Evolutionary conservation across 2,888 invertebrate species (phyloP).

Genomic region (Athalia circularis): DNA sequence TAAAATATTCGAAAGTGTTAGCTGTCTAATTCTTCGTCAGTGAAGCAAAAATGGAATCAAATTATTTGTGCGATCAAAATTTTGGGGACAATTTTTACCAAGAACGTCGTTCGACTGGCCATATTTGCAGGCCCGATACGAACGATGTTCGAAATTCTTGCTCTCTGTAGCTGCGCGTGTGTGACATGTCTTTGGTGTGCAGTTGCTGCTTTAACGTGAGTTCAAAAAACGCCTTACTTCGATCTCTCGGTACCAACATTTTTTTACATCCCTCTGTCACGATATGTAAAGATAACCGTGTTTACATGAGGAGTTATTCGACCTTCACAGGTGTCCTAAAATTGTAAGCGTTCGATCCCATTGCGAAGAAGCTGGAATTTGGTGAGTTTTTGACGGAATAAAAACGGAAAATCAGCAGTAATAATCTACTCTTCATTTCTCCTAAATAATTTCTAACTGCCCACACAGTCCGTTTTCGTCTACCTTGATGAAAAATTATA

Average conservation of each 20-base stretch:
- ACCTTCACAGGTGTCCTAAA: conserved; percentile 13
- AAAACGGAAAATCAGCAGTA: too few species aligned
- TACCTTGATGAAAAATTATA: background rate
- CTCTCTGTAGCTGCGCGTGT: conserved; percentile 35
- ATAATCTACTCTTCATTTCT: background rate
- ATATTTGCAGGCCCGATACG: background rate
- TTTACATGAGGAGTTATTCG: background rate
- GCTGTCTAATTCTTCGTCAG: too few species aligned
- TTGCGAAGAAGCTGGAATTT: conserved; percentile 3
- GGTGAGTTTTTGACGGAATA: background rate
- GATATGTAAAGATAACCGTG: background rate
- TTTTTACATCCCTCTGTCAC: too few species aligned
- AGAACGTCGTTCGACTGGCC: background rate
- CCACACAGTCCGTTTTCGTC: background rate
- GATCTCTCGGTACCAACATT: too few species aligned
- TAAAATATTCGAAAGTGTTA: too few species aligned
- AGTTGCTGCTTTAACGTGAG: conserved; percentile 30
- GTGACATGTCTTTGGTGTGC: conserved; percentile 20
- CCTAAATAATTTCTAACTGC: background rate
- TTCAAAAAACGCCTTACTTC: background rate
- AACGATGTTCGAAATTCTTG: conserved; percentile 23
- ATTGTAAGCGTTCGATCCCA: background rate
- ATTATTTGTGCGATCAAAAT: background rate
- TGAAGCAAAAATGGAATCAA: conserved; percentile 9
- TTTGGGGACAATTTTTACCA: background rate